Evolutionary conservation across 2,888 invertebrate genomes (phyloP), one percentile per base, ranked within the genome.

Genomic region (Cephus pulcher): DNA sequence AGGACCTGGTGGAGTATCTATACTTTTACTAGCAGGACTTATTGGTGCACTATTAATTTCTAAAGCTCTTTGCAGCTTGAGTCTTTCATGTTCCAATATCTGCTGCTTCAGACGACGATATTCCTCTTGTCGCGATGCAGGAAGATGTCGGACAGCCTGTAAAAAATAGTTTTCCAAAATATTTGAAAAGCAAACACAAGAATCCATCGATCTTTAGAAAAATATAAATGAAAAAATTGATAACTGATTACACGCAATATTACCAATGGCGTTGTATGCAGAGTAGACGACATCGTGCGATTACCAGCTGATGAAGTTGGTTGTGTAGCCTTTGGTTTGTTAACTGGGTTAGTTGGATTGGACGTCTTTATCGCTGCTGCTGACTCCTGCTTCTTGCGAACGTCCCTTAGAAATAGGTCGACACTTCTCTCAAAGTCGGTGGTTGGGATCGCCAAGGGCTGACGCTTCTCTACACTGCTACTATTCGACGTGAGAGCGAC

Each of bases 71-170:
- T 85, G 84, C 40, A 86, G 74, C 74, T 87, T 89, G 35, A 86
- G 78, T 75, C 87, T 88, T 81, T 91, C 91, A 1, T 88, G 88
- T 81, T 92, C 90, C 11, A 89, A 75, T 37, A 92, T 90, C 79
- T 91, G 87, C 75, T 90, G 90, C 76, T 92, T 92, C 34, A 92
- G 79, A 34, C 91, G 89, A 33, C 90, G 90, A 80, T 92, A 92
- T 78, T 92, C 92, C 81, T 91, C 91, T 85, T 92, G 92, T 71
- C 89, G 90, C 3, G 91, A 90, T 34, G 87, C 89, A 35, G 92
- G 89, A 68, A 92, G 84, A 84, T 92, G 92, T 70, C 90, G 90
- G 34, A 92, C 90, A 69, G 91, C 92, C 92, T 92, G 81, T 34
- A 86, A 89, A 86, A 89, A 79, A 70, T 76, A 78, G 78, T 73